Base-by-base conservation (phyloP, 2,797 vertebrate genomes). In the Sebastiscus tertius region DNA sequence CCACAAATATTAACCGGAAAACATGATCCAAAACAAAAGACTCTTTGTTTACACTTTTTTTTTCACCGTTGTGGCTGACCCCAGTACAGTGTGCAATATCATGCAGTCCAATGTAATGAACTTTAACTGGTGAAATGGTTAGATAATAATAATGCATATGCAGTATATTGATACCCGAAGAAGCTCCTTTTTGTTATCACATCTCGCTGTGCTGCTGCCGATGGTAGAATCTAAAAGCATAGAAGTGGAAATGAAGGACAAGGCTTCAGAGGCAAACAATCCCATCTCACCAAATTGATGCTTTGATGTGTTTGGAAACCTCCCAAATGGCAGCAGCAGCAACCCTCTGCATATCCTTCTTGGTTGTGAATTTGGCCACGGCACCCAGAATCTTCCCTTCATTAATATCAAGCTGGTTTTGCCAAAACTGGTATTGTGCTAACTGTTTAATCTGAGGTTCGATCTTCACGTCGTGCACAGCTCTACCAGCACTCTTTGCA, bases 231-330 rank as follows among this genome's bases (percentile, higher is more conserved):
- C 39, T 81, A 52, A 75, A 88, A 73, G 62, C 60, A 64, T 11
- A 74, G 54, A 36, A 18, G 52, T 14, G 66, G 52, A 80, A 85
- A 84, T 79, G 63, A 60, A 83, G 74, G 65, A 73, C 42, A 63
- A 77, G 49, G 59, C 78, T 76, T 77, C 60, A 80, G 83, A 83
- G 70, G 55, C 66, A 84, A 85, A 84, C 62, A 73, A 65, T 82
- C 67, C 80, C 77, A 77, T 86, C 82, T 86, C 70, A 75, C 78
- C 79, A 88, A 85, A 85, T 22, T 72, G 72, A 77, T 65, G 75
- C 78, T 84, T 88, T 89, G 83, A 92, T 90, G 84, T 81, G 66
- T 24, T 63, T 92, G 87, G 75, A 81, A 80, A 72, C 27, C 49
- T 84, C 80, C 75, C 83, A 88, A 65, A 87, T 76, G 52, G 80